phyloP scores from a whole-genome alignment of 1,140 invertebrate genomes.

The Drosophila orena region DNA sequence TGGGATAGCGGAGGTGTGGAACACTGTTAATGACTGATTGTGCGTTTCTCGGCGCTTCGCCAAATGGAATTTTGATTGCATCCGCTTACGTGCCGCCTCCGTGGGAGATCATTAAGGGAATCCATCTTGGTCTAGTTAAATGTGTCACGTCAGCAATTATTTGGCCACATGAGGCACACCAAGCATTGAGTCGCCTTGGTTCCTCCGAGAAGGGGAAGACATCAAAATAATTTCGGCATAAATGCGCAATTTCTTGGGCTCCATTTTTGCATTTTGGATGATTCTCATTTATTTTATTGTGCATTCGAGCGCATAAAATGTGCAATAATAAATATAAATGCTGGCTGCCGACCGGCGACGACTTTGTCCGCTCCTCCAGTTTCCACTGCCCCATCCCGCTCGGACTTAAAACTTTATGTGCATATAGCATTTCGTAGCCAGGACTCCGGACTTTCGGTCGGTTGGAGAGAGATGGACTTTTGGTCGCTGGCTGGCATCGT shows the following conservation, averaged over 20 bases:
- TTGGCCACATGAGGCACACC: slow-evolving; percentile 54
- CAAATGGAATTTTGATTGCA: slow-evolving; percentile 83
- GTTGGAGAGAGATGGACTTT: slow-evolving; percentile 20
- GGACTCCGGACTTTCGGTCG: slow-evolving; percentile 30
- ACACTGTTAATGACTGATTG: slow-evolving; percentile 78
- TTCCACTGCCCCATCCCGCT: slow-evolving; percentile 4
- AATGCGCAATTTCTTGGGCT: slow-evolving; percentile 60
- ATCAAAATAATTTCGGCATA: slow-evolving; percentile 65
- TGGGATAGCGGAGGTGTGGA: not conserved
- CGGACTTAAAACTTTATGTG: slow-evolving; percentile 71
- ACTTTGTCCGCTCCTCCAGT: slow-evolving; percentile 47
- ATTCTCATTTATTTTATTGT: slow-evolving; percentile 70
- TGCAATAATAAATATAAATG: slow-evolving; percentile 83
- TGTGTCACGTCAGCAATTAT: slow-evolving; percentile 65
- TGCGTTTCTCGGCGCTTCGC: slow-evolving; percentile 72
- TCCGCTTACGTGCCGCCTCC: slow-evolving; percentile 74
- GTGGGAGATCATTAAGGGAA: slow-evolving; percentile 44
- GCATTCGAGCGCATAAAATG: slow-evolving; percentile 76
- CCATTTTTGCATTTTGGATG: slow-evolving; percentile 58
- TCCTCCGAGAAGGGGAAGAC: no score
- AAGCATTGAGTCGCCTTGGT: no score
- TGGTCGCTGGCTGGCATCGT: slow-evolving; percentile 63
- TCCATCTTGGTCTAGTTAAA: slow-evolving; percentile 57
- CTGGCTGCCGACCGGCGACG: slow-evolving; percentile 57
- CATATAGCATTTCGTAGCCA: slow-evolving; percentile 55